Evolutionary conservation across 2,888 invertebrate species (phyloP), one percentile per base, ranked within the genome.

Genomic region (Arrhopalites spinosus): DNA sequence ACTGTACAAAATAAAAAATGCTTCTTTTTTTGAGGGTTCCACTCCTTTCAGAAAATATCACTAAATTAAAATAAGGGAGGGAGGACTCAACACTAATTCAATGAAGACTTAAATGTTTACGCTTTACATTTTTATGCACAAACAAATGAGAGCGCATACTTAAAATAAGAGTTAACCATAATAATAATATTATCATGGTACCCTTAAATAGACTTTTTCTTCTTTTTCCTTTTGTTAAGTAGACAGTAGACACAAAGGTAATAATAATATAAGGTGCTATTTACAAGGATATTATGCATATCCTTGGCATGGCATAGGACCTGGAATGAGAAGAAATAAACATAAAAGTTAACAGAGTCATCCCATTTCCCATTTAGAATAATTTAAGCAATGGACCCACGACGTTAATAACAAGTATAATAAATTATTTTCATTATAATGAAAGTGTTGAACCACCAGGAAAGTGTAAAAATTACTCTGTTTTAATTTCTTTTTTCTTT

Each of bases 391-490:
- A 30, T 17, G 61, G 23, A 59, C 71, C 59, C 56, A 71, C 71
- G 36, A 61, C 71, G 61, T 71, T 8, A 56, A 30, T 36, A 36
- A 36, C 53, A 59, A 71, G 43, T 53, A 8, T 47, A 45, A 74
- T 74, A 74, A 74, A 74, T 74, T 74, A 67, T n/a, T 11, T 7
- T 20, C 23, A 74, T 74, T 66, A 74, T 74, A 74, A 74, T 74
- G 73, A 74, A 74, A 74, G 73, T 74, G 73, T 74, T 74, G 53
- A 74, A 74, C 73, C 73, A 56, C 73, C 73, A 56, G 73, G 73
- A 67, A 74, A 74, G 73, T 74, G 73, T 74, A 74, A n/a, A n/a
- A 74, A 74, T 74, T 66, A 67, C 53, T 20, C 8, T 63, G n/a
- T 29, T 36, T 3, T 36, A 36, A 36, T 36, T 36, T 11, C 11